Evolutionary conservation across 2,113 vertebrate species (phyloP).

Genomic region (Brachyistius frenatus): DNA sequence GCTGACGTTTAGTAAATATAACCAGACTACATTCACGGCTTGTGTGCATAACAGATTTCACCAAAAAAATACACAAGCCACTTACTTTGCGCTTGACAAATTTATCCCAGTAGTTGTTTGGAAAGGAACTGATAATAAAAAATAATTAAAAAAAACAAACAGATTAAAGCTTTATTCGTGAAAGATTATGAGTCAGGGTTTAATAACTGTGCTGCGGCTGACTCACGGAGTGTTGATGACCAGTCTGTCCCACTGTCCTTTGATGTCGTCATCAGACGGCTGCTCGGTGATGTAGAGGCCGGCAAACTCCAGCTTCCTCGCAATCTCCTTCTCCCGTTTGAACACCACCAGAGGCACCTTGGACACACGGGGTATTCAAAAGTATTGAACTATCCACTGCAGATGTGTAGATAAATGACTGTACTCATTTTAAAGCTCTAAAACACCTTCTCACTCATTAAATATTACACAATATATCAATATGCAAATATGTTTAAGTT

Average conservation of each 20-base stretch:
- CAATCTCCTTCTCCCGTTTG: constrained; percentile 98
- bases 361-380: constrained; percentile 8
- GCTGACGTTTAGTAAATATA: constrained; percentile 14
- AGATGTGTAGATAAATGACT: too few relatives aligned
- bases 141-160: neutral
- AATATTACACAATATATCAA: too few relatives aligned
- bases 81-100: constrained; percentile 98
- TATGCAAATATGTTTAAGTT: too few relatives aligned
- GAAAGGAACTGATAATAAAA: constrained; percentile 89
- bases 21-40: neutral
- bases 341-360: constrained; percentile 97
- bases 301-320: constrained; percentile 96
- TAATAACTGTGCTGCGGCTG: neutral
- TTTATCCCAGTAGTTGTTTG: constrained; percentile 99
- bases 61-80: constrained; percentile 2
- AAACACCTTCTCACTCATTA: too few relatives aligned
- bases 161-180: constrained; percentile 5
- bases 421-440: too few relatives aligned
- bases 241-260: constrained; percentile 97
- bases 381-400: too few relatives aligned
- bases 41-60: constrained; percentile 28
- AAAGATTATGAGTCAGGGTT: neutral
- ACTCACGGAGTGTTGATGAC: constrained; percentile 98
- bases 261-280: constrained; percentile 97
- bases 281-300: constrained; percentile 98